Percentiles rank a stretch among this genome's conserved stretches.
phyloP scores from a whole-genome alignment of 64 coral and sea anemone genomes.

The Stichodactyla mertensii region DNA sequence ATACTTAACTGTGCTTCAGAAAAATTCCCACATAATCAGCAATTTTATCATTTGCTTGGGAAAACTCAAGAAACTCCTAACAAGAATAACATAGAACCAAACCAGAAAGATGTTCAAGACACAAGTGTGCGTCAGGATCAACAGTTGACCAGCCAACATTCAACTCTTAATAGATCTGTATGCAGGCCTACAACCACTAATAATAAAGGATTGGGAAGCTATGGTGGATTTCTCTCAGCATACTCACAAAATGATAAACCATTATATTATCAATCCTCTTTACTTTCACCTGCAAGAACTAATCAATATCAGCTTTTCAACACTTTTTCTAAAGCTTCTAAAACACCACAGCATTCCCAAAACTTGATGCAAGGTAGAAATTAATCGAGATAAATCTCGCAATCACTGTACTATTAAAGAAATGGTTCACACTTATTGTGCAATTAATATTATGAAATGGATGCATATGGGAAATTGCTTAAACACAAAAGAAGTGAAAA shows the following conservation, averaged over 20 bases:
- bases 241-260: neutral
- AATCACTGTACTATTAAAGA: neutral
- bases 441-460: too few relatives aligned
- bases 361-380: neutral
- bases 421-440: too few relatives aligned
- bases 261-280: neutral
- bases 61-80: neutral
- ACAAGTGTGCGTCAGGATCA: neutral
- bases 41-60: neutral
- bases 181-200: neutral
- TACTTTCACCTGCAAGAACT: neutral
- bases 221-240: neutral
- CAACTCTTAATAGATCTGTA: neutral
- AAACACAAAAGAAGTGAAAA: too few relatives aligned
- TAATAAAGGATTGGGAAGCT: neutral
- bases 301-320: neutral
- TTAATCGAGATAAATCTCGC: neutral
- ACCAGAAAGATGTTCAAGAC: neutral
- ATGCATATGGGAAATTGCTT: too few relatives aligned
- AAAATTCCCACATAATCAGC: neutral
- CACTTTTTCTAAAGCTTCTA: neutral
- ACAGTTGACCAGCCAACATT: neutral
- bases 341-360: neutral
- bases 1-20: neutral
- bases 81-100: neutral